Evolutionary conservation across 2,113 vertebrate species (phyloP).

Genomic region (Petrocephalus microphthalmus): DNA sequence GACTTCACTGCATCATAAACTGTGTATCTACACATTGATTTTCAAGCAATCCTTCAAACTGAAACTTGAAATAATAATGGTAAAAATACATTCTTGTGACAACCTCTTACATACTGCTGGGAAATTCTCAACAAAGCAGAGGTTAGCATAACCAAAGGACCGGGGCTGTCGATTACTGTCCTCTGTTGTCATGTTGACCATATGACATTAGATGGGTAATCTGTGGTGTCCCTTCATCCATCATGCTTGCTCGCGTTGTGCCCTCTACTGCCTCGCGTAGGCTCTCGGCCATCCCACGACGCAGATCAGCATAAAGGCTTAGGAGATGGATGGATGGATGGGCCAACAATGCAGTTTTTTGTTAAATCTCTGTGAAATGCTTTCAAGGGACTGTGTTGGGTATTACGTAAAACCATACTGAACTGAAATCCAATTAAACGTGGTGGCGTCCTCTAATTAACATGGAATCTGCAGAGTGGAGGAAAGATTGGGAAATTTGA

Average conservation of each 20-base stretch:
- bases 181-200: not conserved
- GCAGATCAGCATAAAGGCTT: not conserved
- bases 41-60: not conserved
- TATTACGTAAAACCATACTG: not conserved
- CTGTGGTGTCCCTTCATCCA: not conserved
- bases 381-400: not conserved
- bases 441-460: not conserved
- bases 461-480: not conserved
- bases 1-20: not conserved
- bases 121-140: not conserved
- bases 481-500: not conserved
- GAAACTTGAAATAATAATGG: not conserved
- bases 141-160: not conserved
- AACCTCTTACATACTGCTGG: not conserved
- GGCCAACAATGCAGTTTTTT: not conserved
- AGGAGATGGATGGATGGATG: not conserved
- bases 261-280: not conserved
- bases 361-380: not conserved
- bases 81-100: not conserved
- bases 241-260: not conserved
- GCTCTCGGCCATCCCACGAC: not conserved
- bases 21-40: not conserved
- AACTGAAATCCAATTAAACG: not conserved
- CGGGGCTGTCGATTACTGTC: not conserved
- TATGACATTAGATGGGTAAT: not conserved